Evolutionary conservation across 2,113 vertebrate species (phyloP).

Genomic region (Pseudorectes ferrugineus): DNA sequence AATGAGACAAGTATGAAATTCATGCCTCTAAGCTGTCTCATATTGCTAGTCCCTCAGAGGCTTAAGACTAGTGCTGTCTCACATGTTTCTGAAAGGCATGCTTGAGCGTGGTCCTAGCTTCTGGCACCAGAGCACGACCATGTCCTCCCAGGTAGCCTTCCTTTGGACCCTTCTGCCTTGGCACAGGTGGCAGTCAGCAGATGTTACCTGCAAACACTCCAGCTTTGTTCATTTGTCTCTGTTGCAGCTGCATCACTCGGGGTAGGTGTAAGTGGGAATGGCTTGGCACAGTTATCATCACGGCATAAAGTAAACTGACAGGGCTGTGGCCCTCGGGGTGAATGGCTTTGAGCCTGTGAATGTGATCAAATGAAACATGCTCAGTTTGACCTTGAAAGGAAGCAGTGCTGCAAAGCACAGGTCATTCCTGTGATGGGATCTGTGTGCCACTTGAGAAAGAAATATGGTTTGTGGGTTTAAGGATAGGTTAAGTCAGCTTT

Average conservation of each 20-base stretch:
- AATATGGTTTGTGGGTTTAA: neutral
- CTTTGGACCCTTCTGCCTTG: neutral
- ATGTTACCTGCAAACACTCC: neutral
- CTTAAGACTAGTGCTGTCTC: neutral
- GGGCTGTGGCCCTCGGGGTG: neutral
- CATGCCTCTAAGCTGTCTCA: neutral
- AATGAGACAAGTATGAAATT: neutral
- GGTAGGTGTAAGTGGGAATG: neutral
- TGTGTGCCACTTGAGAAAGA: neutral
- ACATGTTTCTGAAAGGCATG: neutral
- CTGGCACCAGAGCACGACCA: neutral
- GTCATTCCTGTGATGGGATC: neutral
- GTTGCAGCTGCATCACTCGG: neutral
- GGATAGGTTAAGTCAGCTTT: neutral
- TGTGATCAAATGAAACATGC: neutral
- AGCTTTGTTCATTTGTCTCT: neutral
- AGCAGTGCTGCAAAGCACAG: neutral
- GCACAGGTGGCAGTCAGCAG: neutral
- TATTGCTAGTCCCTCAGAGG: neutral
- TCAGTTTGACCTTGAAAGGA: neutral
- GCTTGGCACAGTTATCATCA: neutral
- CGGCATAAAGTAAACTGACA: neutral
- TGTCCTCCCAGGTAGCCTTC: neutral
- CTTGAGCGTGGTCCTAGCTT: neutral
- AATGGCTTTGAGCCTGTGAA: neutral